Conservation (phyloP, 1,140 invertebrate genomes). For the Drosophila sulfurigaster region DNA sequence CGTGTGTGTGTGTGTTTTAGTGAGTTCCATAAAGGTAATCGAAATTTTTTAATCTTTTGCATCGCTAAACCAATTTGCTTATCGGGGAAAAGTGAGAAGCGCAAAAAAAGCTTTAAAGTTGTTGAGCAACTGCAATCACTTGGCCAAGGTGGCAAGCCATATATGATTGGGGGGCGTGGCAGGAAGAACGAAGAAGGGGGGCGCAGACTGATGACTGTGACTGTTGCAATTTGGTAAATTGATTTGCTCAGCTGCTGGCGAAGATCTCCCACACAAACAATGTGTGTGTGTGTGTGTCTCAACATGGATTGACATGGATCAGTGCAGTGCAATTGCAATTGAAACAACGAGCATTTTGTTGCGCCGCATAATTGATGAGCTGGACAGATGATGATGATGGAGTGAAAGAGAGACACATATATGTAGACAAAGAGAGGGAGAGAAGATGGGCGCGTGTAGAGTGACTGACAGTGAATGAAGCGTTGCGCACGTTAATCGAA, state of each 20-base stretch:
- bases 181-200: background rate
- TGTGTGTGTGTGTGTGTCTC: background rate
- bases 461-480: conserved; percentile 13
- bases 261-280: conserved; percentile 13
- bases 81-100: background rate
- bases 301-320: background rate
- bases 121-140: conserved; percentile 2
- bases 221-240: conserved; percentile 45
- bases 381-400: conserved; percentile 14
- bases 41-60: conserved; percentile 46
- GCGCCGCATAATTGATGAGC: conserved; percentile 59
- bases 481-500: conserved; percentile 55
- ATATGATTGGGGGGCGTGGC: too few relatives aligned
- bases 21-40: conserved; percentile 47
- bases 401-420: background rate
- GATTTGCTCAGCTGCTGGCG: conserved; percentile 22
- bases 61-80: conserved; percentile 33
- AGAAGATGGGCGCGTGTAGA: background rate
- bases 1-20: background rate
- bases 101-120: background rate
- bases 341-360: conserved; percentile 36
- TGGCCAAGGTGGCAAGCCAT: background rate
- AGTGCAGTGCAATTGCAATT: conserved; percentile 39
- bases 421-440: too few relatives aligned
- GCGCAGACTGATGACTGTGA: conserved; percentile 7